A percentile compares a stretch with the other conserved stretches of the same genome.
Evolutionary conservation across 2,888 invertebrate species (phyloP).

Genomic region (Macrosiphum euphorbiae): DNA sequence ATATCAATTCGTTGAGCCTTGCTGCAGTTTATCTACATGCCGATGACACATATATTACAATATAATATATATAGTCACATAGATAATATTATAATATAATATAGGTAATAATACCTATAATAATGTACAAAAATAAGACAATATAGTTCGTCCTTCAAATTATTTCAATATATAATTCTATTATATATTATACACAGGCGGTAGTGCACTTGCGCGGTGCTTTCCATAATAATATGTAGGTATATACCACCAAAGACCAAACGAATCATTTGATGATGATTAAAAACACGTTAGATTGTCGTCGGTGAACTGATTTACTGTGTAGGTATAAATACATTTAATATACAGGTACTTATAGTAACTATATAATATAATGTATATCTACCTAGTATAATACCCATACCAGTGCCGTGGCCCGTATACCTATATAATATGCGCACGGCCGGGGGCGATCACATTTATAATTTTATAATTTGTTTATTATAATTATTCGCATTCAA

Average conservation of each 20-base stretch:
- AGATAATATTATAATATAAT: not conserved
- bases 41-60: not conserved
- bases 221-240: not conserved
- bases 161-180: not conserved
- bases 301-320: constrained; percentile 3
- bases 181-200: not conserved
- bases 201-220: not conserved
- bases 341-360: not conserved
- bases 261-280: constrained; percentile 28
- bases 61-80: not conserved
- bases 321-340: not conserved
- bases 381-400: not conserved
- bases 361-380: too few species aligned
- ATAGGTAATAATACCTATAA: not conserved
- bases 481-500: constrained; percentile 5
- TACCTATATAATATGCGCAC: not conserved
- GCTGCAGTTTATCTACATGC: not conserved
- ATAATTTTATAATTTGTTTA: constrained; percentile 35
- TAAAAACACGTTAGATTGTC: constrained; percentile 42
- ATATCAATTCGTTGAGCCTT: not conserved
- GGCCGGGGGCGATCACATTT: constrained; percentile 16
- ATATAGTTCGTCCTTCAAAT: not conserved
- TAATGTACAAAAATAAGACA: not conserved
- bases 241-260: not conserved
- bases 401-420: not conserved